Evolutionary conservation across 1,140 invertebrate species (phyloP).

Genomic region (Colletes gigas): DNA sequence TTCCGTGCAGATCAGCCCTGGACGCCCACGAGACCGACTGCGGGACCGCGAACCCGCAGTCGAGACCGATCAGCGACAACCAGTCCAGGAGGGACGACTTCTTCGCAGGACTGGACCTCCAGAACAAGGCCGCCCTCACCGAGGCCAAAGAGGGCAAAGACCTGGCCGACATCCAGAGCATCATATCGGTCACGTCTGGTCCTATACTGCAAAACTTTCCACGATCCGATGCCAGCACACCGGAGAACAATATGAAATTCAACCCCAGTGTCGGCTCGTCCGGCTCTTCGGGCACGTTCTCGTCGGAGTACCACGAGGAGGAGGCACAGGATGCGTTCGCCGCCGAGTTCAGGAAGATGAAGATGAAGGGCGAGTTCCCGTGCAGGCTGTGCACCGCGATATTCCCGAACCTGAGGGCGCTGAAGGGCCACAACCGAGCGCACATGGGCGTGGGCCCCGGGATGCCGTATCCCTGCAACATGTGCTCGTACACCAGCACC

Average conservation of each 20-base stretch:
- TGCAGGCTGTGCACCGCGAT: slow-evolving; percentile 91
- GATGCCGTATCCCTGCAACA: slow-evolving; percentile 93
- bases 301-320: slow-evolving; percentile 83
- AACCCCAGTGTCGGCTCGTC: slow-evolving; percentile 70
- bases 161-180: slow-evolving; percentile 92
- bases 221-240: slow-evolving; percentile 73
- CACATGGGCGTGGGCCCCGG: slow-evolving; percentile 86
- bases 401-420: slow-evolving; percentile 93
- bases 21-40: slow-evolving; percentile 85
- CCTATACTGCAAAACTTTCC: slow-evolving; percentile 83
- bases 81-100: slow-evolving; percentile 87
- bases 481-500: slow-evolving; percentile 93
- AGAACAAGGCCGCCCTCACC: slow-evolving; percentile 83
- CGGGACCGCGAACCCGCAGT: slow-evolving; percentile 55
- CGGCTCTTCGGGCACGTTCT: slow-evolving; percentile 74
- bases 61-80: slow-evolving; percentile 72
- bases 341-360: slow-evolving; percentile 91
- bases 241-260: slow-evolving; percentile 72
- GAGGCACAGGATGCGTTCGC: slow-evolving; percentile 91
- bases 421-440: slow-evolving; percentile 93
- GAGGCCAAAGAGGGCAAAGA: slow-evolving; percentile 83
- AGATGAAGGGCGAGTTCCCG: slow-evolving; percentile 92
- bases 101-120: slow-evolving; percentile 89
- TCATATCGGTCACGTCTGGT: slow-evolving; percentile 87
- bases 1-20: slow-evolving; percentile 87